Evolutionary conservation across 37 sponge, comb jelly and placozoan genomes (phyloP).

Genomic region (Geodia barretti): DNA sequence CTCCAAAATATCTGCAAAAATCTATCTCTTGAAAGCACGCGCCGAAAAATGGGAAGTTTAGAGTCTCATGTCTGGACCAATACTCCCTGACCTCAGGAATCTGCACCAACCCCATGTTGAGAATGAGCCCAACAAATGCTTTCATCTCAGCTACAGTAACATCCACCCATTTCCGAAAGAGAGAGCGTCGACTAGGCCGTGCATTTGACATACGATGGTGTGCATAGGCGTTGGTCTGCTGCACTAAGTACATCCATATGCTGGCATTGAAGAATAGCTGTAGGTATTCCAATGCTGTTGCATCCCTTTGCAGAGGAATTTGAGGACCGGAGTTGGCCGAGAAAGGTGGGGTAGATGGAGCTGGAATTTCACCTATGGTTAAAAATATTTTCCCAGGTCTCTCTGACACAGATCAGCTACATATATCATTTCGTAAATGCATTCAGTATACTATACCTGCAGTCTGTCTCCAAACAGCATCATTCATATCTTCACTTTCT

Average conservation of each 20-base stretch:
- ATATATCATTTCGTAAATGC: no score
- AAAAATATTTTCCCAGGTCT: no score
- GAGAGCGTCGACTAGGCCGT: not conserved
- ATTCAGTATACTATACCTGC: no score
- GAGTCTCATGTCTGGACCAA: not conserved
- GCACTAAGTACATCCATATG: not conserved
- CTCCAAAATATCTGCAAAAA: not conserved
- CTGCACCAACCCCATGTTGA: not conserved
- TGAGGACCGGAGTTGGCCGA: no score
- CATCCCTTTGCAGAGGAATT: no score
- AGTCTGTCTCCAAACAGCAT: no score
- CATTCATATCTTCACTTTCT: no score
- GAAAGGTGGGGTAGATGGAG: no score
- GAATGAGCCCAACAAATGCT: not conserved
- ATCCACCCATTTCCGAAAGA: not conserved
- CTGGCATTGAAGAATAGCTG: not conserved
- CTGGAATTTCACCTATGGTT: no score
- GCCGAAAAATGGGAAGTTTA: not conserved
- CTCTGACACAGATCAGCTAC: no score
- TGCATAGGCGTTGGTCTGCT: not conserved
- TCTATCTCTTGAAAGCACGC: not conserved
- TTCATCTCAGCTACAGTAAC: constrained; percentile 1
- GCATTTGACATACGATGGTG: not conserved
- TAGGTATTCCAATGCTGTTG: not conserved
- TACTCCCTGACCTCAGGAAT: not conserved